Percentiles rank a stretch among this genome's conserved stretches.
These are phyloP conservation scores for Hystrix cristata DNA, from an alignment of 2,113 vertebrate genomes.

Conservation along the genomic window DNA sequence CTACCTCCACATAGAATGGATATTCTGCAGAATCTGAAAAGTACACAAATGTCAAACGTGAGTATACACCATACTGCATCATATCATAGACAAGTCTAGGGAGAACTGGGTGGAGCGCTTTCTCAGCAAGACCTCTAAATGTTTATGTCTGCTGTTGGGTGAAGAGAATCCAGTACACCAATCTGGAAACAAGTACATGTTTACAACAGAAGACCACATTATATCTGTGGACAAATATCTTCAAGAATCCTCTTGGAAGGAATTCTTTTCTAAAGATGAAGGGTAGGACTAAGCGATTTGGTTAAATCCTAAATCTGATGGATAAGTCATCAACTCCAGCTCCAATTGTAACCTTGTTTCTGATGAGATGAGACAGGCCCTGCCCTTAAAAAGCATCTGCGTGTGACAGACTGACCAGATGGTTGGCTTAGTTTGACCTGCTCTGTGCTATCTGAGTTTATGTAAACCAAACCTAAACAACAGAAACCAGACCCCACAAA, in stretches of 20 bases:
- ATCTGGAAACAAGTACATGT: constrained; percentile 96
- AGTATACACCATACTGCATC: constrained; percentile 96
- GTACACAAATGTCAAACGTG: constrained; percentile 97
- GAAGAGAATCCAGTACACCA: constrained; percentile 97
- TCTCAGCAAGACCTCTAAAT: constrained; percentile 99
- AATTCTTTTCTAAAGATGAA: constrained; percentile 88
- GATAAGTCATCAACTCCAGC: constrained; percentile 90
- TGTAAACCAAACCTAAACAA: neutral
- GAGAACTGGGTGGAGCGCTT: constrained; percentile 99
- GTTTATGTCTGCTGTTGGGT: constrained; percentile 97
- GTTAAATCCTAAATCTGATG: neutral
- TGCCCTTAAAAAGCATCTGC: constrained; percentile 97
- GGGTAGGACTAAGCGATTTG: constrained; percentile 56
- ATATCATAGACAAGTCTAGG: constrained; percentile 97
- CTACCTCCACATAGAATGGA: constrained; percentile 99
- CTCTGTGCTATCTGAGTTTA: neutral
- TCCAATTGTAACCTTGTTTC: constrained; percentile 95
- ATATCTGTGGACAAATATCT: constrained; percentile 95
- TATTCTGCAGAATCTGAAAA: constrained; percentile 98
- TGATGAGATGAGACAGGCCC: constrained; percentile 93
- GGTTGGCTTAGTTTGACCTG: constrained; percentile 95
- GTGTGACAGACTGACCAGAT: constrained; percentile 99
- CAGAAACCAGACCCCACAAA: neutral
- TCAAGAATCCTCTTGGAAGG: constrained; percentile 92
- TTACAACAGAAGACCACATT: constrained; percentile 98